phyloP scores from a whole-genome alignment of 2,113 vertebrate species.

The Procapra przewalskii region DNA sequence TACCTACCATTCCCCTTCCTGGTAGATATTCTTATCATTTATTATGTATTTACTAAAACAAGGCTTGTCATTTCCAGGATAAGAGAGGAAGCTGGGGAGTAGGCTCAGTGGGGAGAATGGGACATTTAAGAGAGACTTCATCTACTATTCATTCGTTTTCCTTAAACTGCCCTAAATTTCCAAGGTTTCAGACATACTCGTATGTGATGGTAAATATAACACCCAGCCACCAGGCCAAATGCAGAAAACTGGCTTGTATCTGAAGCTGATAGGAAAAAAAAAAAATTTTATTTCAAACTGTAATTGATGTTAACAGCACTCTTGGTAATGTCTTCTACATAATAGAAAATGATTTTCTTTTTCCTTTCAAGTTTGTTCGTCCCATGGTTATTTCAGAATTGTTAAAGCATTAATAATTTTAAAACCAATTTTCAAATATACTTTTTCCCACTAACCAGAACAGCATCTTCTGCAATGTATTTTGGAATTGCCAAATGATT shows the following conservation, averaged over 20 bases:
- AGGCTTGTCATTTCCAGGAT: not conserved
- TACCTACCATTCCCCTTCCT: not conserved
- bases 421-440: not conserved
- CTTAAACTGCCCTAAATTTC: not conserved
- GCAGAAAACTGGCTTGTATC: not conserved
- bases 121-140: not conserved
- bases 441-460: not conserved
- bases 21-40: not conserved
- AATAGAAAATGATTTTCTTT: not conserved
- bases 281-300: not conserved
- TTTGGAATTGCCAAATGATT: not conserved
- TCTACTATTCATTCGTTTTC: not conserved
- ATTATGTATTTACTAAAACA: not conserved
- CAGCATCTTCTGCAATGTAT: not conserved
- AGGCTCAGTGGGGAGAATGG: not conserved
- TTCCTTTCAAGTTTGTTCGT: not conserved
- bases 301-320: not conserved
- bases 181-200: not conserved
- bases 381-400: not conserved
- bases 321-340: not conserved
- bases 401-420: not conserved
- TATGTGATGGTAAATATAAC: not conserved
- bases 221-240: not conserved
- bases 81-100: not conserved
- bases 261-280: not conserved